Evolutionary conservation across 2,797 vertebrate genomes (phyloP).

Genomic region (Leucoraja ocellata): DNA sequence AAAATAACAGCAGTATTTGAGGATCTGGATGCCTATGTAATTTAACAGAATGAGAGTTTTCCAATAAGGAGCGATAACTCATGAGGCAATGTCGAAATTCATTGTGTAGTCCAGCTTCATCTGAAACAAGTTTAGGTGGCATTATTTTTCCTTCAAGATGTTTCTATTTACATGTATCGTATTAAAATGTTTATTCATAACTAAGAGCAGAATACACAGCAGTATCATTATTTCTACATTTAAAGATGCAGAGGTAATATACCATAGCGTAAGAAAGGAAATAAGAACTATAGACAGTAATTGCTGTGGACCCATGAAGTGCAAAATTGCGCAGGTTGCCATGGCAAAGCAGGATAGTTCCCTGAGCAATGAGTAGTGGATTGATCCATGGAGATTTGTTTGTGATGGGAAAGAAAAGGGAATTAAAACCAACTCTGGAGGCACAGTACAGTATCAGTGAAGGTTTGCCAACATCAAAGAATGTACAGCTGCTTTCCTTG

Average conservation of each 20-base stretch:
- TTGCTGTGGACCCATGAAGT: conserved; percentile 20
- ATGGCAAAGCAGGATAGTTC: conserved; percentile 31
- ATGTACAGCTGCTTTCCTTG: conserved; percentile 31
- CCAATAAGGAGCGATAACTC: background rate
- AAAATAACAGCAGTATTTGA: background rate
- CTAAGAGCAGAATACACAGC: background rate
- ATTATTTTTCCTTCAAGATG: conserved; percentile 16
- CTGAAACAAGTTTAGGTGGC: background rate
- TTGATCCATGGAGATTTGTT: conserved; percentile 31
- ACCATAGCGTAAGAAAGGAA: background rate
- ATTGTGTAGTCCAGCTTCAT: background rate
- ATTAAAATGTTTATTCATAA: conserved; percentile 20
- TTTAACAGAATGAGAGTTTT: background rate
- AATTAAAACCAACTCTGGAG: conserved; percentile 29
- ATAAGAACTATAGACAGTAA: background rate
- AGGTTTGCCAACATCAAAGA: conserved; percentile 32
- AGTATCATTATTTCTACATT: background rate
- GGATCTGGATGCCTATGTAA: background rate
- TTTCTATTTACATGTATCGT: background rate
- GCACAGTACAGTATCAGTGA: conserved; percentile 11
- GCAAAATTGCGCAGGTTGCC: conserved; percentile 28
- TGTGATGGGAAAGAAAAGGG: background rate
- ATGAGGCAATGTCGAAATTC: background rate
- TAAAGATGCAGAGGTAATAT: conserved; percentile 19
- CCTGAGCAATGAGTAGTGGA: conserved; percentile 33